Base-by-base conservation (phyloP, 2,888 invertebrate genomes). In the Nomada fucata region DNA sequence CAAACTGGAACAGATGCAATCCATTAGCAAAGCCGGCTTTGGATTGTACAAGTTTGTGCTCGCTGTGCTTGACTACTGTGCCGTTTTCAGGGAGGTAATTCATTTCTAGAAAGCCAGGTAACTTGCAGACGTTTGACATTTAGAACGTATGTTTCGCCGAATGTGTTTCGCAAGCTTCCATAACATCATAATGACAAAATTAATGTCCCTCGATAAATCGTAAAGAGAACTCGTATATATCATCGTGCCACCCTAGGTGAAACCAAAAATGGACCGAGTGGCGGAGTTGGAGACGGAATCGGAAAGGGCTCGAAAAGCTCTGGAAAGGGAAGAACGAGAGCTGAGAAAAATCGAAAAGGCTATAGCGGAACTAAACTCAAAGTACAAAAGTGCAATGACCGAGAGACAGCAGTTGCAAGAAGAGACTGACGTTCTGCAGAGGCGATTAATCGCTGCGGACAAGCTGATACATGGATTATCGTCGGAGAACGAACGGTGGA, bases 51-150 rank as follows among this genome's bases (percentile, higher is more conserved):
- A 96, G 93, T 98, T 98, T 93, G 97, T 98, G 0, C 95, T 95
- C 50, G 98, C 98, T 13, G 98, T 98, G 0, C 94, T 98, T 74
- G 97, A 96, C n/a, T 98, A 98, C 93, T 98, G 97, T 91, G 96
- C 97, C 2, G 97, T 98, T 0, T 98, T 96, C 90, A 96, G 96
- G 90, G 98, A 98, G 92, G 97, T 95, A 57, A 57, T 15, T 26
- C 47, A 47, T 47, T 36, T 36, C 7, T 36, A 36, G 36, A 36
- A 0, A 36, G 36, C 36, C 36, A 7, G 36, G 0, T 36, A 36
- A 9, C 36, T 36, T 36, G 36, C 36, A 36, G 36, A 5, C 36
- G 36, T 36, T 36, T 36, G 36, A 7, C 36, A 5, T 36, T 7
- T 36, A 7, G 7, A 36, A 7, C 36, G 36, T n/a, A n/a, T n/a